Conservation (phyloP, 1,140 invertebrate species). For the Drosophila busckii region DNA sequence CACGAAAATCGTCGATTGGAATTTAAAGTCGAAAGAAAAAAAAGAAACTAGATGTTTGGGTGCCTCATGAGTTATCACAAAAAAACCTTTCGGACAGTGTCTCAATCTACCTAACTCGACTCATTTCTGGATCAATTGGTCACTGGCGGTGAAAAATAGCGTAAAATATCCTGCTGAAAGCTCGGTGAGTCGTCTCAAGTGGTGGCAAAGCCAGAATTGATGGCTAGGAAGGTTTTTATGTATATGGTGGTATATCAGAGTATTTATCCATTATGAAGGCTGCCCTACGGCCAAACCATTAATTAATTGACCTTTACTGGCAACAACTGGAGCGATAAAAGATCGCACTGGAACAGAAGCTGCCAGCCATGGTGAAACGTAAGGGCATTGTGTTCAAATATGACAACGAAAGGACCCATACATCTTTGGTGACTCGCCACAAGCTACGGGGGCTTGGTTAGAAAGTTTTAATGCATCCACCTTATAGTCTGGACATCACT, state of each 20-base stretch:
- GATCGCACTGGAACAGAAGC: constrained; percentile 52
- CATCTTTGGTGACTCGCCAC: constrained; percentile 59
- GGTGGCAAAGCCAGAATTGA: constrained; percentile 24
- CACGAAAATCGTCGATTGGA: too few species aligned
- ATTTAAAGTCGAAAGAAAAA: too few species aligned
- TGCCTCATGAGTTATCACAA: too few species aligned
- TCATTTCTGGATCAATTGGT: constrained; percentile 18
- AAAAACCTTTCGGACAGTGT: too few species aligned
- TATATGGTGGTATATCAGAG: constrained; percentile 47
- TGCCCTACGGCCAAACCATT: constrained; percentile 46
- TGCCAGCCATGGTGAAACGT: constrained; percentile 24
- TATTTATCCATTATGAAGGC: constrained; percentile 58
- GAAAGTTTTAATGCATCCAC: constrained; percentile 79
- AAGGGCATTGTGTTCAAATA: constrained; percentile 60
- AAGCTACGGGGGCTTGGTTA: constrained; percentile 74
- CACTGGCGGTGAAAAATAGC: constrained; percentile 56
- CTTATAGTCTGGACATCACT: constrained; percentile 79
- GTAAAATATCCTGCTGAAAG: constrained; percentile 47
- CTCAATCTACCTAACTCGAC: too few species aligned
- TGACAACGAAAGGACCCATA: constrained; percentile 73
- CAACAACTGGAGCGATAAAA: constrained; percentile 66
- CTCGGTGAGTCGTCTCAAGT: constrained; percentile 37
- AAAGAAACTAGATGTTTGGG: too few species aligned
- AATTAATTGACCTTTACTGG: constrained; percentile 49
- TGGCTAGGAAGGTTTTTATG: constrained; percentile 51